Percentiles rank a stretch among this genome's conserved stretches.
Evolutionary conservation across 2,888 invertebrate genomes (phyloP).

Genomic region (Chelonus formosanus): DNA sequence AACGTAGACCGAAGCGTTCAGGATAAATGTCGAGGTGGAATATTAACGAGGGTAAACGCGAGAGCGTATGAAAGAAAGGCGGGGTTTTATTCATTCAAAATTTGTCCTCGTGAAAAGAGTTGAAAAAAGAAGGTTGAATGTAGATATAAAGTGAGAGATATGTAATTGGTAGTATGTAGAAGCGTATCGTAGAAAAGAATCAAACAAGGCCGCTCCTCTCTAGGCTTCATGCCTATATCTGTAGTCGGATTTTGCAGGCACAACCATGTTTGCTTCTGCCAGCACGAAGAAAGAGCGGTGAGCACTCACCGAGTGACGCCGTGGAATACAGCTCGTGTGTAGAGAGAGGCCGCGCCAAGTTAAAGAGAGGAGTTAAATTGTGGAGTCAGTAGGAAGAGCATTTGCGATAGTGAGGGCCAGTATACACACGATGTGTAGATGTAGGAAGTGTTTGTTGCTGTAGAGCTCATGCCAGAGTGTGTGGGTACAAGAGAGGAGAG

Average conservation of each 20-base stretch:
- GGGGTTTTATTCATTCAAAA: no score
- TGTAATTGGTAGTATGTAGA: conserved; percentile 7
- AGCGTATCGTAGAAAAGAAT: conserved; percentile 23
- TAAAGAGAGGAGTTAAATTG: conserved; percentile 2
- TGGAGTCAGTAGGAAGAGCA: conserved; percentile 13
- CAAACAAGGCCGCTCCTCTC: conserved; percentile 16
- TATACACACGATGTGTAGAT: conserved; percentile 14
- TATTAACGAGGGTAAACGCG: conserved; percentile 43
- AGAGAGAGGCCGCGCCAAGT: conserved; percentile 12
- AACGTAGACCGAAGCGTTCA: conserved; percentile 39
- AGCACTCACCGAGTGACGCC: background rate
- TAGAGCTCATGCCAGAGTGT: background rate
- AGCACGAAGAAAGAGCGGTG: conserved; percentile 10
- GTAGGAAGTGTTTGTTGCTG: background rate
- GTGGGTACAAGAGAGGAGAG: conserved; percentile 24
- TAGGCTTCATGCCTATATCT: conserved; percentile 41
- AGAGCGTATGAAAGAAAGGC: conserved; percentile 25
- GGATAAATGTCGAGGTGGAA: conserved; percentile 47
- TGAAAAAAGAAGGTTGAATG: conserved; percentile 28
- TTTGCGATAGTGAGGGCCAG: background rate
- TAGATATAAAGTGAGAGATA: conserved; percentile 28
- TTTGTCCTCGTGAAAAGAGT: conserved; percentile 25
- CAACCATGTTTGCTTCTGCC: conserved; percentile 43
- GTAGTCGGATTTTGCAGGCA: conserved; percentile 43
- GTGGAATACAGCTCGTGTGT: no score